These are phyloP conservation scores for Eupithecia dodoneata DNA, from an alignment of 2,888 invertebrate genomes.

Conservation along the genomic window DNA sequence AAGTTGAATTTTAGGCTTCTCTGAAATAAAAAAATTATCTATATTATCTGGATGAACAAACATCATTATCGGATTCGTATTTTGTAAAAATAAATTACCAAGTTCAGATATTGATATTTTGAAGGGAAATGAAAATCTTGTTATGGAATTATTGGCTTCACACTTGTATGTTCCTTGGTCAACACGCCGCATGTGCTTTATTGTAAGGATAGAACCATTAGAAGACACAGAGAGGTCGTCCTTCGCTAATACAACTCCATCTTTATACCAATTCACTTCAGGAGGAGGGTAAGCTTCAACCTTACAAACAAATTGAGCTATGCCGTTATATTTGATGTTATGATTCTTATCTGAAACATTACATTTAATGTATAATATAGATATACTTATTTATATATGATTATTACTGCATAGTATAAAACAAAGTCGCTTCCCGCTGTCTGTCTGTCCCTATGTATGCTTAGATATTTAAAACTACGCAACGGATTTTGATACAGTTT, in stretches of 20 bases:
- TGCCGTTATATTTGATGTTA: background rate
- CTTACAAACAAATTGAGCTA: slow-evolving; percentile 1
- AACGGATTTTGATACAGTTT: too few species aligned
- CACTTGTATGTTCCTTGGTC: slow-evolving; percentile 22
- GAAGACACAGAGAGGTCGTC: slow-evolving; percentile 14
- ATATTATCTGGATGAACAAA: background rate
- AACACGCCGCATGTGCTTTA: slow-evolving; percentile 11
- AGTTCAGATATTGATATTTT: slow-evolving; percentile 17
- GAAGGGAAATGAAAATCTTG: slow-evolving; percentile 17
- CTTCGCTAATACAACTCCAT: slow-evolving; percentile 10
- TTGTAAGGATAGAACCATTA: slow-evolving; percentile 13
- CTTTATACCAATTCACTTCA: slow-evolving; percentile 26
- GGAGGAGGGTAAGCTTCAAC: slow-evolving; percentile 26
- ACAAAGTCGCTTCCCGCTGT: too few species aligned
- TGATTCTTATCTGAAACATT: slow-evolving; percentile 12
- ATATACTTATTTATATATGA: too few species aligned
- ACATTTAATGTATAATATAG: background rate
- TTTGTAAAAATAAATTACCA: slow-evolving; percentile 6
- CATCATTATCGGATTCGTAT: background rate
- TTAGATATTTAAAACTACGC: too few species aligned
- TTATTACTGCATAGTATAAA: too few species aligned
- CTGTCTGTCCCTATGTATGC: too few species aligned
- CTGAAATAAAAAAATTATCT: slow-evolving; percentile 4
- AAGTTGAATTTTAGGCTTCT: background rate
- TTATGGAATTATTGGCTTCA: slow-evolving; percentile 8